These are phyloP conservation scores for Glomeris maerens DNA, from an alignment of 1,140 invertebrate genomes.

Conservation along the genomic window DNA sequence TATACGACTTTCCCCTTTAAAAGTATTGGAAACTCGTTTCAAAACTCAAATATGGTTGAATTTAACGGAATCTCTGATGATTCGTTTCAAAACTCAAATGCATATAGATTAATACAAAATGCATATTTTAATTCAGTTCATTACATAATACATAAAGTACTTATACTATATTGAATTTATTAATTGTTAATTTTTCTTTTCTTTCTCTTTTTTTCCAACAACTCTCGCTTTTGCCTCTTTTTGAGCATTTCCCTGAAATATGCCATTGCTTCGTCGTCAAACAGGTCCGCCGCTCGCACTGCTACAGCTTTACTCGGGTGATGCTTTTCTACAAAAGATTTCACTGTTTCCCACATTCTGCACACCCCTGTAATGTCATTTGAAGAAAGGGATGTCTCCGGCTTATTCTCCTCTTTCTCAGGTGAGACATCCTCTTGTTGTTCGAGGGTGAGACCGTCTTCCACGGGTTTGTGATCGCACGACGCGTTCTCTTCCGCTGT, in stretches of 20 bases:
- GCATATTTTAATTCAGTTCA: too few relatives aligned
- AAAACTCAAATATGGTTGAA: too few relatives aligned
- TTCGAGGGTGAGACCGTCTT: conserved; percentile 6
- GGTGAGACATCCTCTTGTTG: background rate
- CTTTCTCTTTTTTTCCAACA: too few relatives aligned
- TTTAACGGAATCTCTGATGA: too few relatives aligned
- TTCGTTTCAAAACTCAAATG: too few relatives aligned
- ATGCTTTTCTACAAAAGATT: background rate
- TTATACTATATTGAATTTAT: too few relatives aligned
- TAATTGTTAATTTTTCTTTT: too few relatives aligned
- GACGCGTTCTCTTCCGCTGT: conserved; percentile 11
- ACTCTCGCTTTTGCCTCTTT: background rate
- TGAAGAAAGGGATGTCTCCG: background rate
- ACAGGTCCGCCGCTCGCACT: conserved; percentile 1
- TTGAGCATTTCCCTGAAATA: conserved; percentile 7
- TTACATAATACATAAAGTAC: too few relatives aligned
- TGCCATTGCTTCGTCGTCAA: conserved; percentile 4
- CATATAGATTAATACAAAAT: too few relatives aligned
- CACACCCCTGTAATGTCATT: background rate
- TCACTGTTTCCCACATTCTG: conserved; percentile 6
- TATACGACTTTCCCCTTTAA: too few relatives aligned
- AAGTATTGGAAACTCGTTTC: too few relatives aligned
- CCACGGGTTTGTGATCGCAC: conserved; percentile 11
- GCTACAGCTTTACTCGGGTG: conserved; percentile 5
- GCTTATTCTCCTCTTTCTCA: conserved; percentile 29